These are phyloP conservation scores for Turritopsis dohrnii DNA, from an alignment of 30 jellyfish, hydroid and myxozoan genomes.

Conservation along the genomic window DNA sequence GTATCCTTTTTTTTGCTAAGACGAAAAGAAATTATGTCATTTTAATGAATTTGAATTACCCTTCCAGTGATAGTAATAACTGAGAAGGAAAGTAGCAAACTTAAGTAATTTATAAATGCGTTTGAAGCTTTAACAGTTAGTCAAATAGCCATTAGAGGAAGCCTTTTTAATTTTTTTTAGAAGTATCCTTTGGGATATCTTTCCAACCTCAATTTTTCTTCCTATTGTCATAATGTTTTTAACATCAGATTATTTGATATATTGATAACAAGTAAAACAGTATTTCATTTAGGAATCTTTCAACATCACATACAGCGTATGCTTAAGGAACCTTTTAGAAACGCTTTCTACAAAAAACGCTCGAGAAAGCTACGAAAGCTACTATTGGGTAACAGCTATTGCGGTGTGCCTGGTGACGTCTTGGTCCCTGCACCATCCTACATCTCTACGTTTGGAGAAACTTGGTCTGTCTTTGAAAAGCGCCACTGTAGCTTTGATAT, in stretches of 20 bases:
- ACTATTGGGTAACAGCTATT: conserved; percentile 28
- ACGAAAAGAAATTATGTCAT: no score
- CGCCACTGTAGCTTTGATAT: conserved; percentile 37
- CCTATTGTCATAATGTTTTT: no score
- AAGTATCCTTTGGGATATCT: no score
- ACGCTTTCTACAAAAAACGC: conserved; percentile 18
- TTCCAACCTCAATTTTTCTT: background rate
- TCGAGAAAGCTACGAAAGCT: conserved; percentile 24
- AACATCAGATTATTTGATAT: background rate
- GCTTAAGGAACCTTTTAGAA: conserved; percentile 34
- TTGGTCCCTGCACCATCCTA: conserved; percentile 19
- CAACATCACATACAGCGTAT: conserved; percentile 2
- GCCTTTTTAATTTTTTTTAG: no score
- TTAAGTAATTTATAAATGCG: no score
- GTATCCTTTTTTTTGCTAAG: no score
- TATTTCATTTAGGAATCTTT: conserved; percentile 25
- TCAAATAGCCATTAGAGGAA: no score
- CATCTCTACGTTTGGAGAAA: conserved; percentile 19
- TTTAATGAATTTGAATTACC: no score
- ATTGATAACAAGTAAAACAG: background rate
- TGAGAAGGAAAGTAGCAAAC: no score
- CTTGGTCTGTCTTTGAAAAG: conserved; percentile 46
- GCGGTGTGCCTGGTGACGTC: background rate
- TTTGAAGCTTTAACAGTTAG: no score
- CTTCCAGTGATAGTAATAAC: no score